Percentiles rank a stretch among this genome's conserved stretches.
Evolutionary conservation across 1,140 invertebrate species (phyloP).

Genomic region (Diachasmimorpha longicaudata): DNA sequence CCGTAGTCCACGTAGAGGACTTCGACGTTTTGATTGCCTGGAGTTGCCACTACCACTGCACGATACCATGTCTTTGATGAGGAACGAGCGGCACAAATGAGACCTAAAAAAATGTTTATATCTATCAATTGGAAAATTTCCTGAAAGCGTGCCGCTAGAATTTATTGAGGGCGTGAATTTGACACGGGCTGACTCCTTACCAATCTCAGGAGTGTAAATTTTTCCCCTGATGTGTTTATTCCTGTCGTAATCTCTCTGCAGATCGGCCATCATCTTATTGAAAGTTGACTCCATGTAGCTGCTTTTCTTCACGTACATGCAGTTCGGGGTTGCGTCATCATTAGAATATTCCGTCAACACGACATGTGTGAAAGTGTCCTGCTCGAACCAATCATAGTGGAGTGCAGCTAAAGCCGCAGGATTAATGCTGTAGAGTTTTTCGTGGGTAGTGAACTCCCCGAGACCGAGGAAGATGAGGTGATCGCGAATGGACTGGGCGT

Average conservation of each 20-base stretch:
- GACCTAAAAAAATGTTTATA: no score
- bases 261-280: constrained; percentile 21
- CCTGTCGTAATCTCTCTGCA: constrained; percentile 30
- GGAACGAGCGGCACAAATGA: constrained; percentile 25
- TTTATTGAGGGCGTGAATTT: no score
- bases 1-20: constrained; percentile 65
- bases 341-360: background rate
- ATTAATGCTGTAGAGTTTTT: background rate
- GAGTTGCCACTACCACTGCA: constrained; percentile 49
- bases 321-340: background rate
- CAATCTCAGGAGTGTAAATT: constrained; percentile 29
- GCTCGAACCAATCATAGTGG: background rate
- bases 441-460: background rate
- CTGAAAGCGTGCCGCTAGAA: no score
- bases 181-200: no score
- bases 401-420: background rate
- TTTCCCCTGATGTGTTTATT: constrained; percentile 8
- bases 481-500: background rate
- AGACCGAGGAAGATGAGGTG: background rate
- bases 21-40: constrained; percentile 47
- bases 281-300: background rate
- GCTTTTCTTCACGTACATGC: constrained; percentile 21
- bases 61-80: constrained; percentile 59
- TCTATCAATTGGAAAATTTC: no score
- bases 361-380: background rate